Evolutionary conservation across 2,797 vertebrate species (phyloP).

Genomic region (Cossypha polioptera): DNA sequence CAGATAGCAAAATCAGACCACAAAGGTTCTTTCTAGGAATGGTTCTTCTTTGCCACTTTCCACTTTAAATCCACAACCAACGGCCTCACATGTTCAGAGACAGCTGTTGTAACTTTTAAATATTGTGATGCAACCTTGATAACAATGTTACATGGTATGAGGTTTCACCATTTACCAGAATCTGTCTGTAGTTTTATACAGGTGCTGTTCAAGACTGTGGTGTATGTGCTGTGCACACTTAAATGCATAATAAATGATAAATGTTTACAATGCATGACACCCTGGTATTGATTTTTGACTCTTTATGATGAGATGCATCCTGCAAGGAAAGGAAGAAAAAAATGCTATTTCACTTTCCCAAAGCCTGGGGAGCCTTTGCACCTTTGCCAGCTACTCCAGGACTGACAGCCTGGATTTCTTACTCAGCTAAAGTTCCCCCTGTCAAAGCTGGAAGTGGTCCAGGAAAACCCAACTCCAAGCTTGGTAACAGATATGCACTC

Average conservation of each 20-base stretch:
- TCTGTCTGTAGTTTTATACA: slow-evolving; percentile 94
- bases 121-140: slow-evolving; percentile 20
- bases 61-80: neutral
- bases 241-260: slow-evolving; percentile 72
- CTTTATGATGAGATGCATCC: neutral
- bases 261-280: neutral
- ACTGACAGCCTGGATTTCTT: slow-evolving; percentile 53
- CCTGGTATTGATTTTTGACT: neutral
- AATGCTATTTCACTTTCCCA: neutral
- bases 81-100: neutral
- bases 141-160: slow-evolving; percentile 36
- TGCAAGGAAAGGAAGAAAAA: neutral
- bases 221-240: slow-evolving; percentile 95
- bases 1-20: slow-evolving; percentile 21
- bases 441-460: slow-evolving; percentile 5
- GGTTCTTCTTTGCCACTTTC: neutral
- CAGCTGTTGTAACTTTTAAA: neutral
- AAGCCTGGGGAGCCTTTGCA: neutral
- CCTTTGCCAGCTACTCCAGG: slow-evolving; percentile 48
- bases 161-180: slow-evolving; percentile 59
- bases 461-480: slow-evolving; percentile 26
- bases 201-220: slow-evolving; percentile 77
- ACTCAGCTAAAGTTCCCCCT: slow-evolving; percentile 57
- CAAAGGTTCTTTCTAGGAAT: slow-evolving; percentile 9
- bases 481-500: neutral